Conservation (phyloP, 2,797 vertebrate species). For the Pseudochirops corinnae region DNA sequence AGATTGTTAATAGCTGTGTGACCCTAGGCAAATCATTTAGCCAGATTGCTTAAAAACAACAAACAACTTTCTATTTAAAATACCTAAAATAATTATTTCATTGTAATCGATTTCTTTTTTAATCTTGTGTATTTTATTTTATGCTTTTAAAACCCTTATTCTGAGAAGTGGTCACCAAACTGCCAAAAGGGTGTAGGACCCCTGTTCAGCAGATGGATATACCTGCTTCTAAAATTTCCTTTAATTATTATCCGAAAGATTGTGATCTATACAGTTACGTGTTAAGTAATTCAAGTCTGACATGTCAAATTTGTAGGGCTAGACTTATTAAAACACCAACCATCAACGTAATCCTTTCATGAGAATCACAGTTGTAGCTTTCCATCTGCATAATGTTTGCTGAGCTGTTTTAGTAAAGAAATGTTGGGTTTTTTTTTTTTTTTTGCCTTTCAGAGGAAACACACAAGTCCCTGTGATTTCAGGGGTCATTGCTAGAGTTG, state of each 20-base stretch:
- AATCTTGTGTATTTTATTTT: not conserved
- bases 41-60: not conserved
- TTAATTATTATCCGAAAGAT: conserved; percentile 21
- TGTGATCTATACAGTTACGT: not conserved
- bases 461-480: not conserved
- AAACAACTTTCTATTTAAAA: not conserved
- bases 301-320: not conserved
- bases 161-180: not conserved
- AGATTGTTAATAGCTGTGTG: not conserved
- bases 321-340: conserved; percentile 45
- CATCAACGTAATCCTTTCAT: conserved; percentile 26
- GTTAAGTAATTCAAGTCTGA: conserved; percentile 3
- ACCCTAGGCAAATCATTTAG: not conserved
- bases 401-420: not conserved
- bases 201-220: not conserved
- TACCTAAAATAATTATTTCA: not conserved
- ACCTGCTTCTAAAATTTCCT: conserved; percentile 17
- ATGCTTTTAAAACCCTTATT: conserved; percentile 2
- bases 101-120: not conserved
- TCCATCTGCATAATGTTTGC: conserved; percentile 3
- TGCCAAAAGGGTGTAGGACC: not conserved
- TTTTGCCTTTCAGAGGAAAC: conserved; percentile 18
- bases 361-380: conserved; percentile 26
- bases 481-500: conserved; percentile 28
- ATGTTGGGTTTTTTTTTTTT: too few species aligned